Percentiles rank a stretch among this genome's conserved stretches.
Conservation (phyloP, 2,113 vertebrate genomes). For the Cromileptes altivelis region DNA sequence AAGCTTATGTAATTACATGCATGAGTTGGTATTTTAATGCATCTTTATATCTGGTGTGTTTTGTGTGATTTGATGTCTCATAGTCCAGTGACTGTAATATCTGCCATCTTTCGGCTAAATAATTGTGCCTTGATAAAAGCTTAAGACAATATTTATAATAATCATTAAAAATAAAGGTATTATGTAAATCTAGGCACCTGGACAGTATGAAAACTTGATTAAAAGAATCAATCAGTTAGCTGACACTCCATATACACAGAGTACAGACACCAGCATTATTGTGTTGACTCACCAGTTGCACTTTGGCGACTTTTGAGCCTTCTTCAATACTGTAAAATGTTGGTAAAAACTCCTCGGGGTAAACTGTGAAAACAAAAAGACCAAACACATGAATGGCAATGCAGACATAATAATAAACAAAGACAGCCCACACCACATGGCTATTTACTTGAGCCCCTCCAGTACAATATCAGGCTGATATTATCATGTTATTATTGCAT, state of each 20-base stretch:
- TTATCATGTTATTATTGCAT: not conserved
- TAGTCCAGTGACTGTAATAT: not conserved
- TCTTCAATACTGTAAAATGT: slow-evolving; percentile 71
- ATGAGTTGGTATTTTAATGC: not conserved
- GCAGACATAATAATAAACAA: not conserved
- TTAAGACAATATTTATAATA: not conserved
- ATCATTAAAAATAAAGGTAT: not conserved
- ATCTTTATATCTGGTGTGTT: not conserved
- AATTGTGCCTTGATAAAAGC: not conserved
- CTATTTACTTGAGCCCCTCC: not conserved
- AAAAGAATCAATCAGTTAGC: not conserved
- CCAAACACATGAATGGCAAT: not conserved
- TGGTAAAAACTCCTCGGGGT: slow-evolving; percentile 79
- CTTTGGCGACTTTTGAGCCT: slow-evolving; percentile 46
- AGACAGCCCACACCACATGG: not conserved
- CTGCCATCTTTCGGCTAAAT: not conserved
- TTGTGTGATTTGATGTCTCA: not conserved
- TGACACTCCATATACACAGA: not conserved
- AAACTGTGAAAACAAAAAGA: slow-evolving; percentile 65
- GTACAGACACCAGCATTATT: not conserved
- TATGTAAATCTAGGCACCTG: not conserved
- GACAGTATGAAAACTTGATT: not conserved
- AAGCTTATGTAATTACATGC: not conserved
- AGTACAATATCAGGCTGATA: not conserved
- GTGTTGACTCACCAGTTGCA: slow-evolving; percentile 73